Conservation (phyloP, 2,888 invertebrate genomes). For the Epinotia demarniana region DNA sequence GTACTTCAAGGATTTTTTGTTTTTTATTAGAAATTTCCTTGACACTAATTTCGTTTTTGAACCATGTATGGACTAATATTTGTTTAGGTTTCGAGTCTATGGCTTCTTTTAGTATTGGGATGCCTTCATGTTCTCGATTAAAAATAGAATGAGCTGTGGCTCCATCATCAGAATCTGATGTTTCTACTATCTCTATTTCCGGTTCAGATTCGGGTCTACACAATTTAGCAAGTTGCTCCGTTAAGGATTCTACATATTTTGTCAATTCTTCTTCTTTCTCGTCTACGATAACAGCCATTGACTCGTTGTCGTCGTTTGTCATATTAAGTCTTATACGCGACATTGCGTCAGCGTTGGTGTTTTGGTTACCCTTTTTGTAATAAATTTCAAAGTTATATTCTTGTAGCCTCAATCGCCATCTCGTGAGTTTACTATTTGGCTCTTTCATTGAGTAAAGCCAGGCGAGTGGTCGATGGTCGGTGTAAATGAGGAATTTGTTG, state of each 20-base stretch:
- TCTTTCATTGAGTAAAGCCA: conserved; percentile 48
- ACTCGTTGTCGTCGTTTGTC: conserved; percentile 33
- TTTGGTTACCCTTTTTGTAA: conserved; percentile 47
- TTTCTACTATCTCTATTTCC: too few species aligned
- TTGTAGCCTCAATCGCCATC: conserved; percentile 49
- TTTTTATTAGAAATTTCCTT: conserved; percentile 3
- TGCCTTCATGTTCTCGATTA: too few species aligned
- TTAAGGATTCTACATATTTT: too few species aligned
- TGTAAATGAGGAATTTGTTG: conserved; percentile 47
- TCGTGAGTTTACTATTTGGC: conserved; percentile 42
- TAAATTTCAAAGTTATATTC: conserved; percentile 49
- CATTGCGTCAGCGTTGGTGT: conserved; percentile 49
- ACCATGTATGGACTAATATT: background rate
- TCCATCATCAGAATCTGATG: too few species aligned
- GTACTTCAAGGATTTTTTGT: background rate
- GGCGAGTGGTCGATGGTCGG: conserved; percentile 46
- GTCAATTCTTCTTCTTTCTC: background rate
- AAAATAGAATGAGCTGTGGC: too few species aligned
- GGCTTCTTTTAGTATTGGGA: too few species aligned
- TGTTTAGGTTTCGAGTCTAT: too few species aligned
- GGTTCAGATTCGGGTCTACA: too few species aligned
- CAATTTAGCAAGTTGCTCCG: too few species aligned
- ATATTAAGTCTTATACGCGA: conserved; percentile 46
- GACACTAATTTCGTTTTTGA: background rate
- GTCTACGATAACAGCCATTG: conserved; percentile 33